phyloP scores from a whole-genome alignment of 1,140 invertebrate genomes.

The Tetranychus urticae region DNA sequence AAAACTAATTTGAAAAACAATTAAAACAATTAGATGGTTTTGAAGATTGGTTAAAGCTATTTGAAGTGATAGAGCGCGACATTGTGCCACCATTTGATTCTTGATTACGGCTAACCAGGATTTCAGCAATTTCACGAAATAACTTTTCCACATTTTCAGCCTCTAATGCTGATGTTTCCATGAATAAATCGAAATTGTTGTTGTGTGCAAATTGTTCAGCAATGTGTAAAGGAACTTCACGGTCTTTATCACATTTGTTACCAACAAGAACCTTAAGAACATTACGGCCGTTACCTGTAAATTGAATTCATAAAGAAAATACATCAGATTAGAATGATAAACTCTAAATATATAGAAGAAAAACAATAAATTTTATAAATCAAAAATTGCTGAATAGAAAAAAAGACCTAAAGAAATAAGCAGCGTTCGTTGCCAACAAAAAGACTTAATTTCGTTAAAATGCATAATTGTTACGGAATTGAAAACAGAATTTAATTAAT shows the following conservation, averaged over 20 bases:
- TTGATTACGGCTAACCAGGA: slow-evolving; percentile 1
- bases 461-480: too few relatives aligned
- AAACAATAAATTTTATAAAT: too few relatives aligned
- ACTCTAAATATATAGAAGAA: too few relatives aligned
- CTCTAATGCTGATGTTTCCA: slow-evolving; percentile 95
- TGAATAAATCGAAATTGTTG: slow-evolving; percentile 80
- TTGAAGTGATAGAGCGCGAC: not conserved
- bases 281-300: not conserved
- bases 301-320: too few relatives aligned
- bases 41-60: not conserved
- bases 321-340: not conserved
- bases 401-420: too few relatives aligned
- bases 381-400: too few relatives aligned
- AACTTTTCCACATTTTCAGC: slow-evolving; percentile 89
- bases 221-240: slow-evolving; percentile 75
- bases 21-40: not conserved
- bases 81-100: not conserved
- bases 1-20: not conserved
- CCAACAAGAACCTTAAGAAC: slow-evolving; percentile 22
- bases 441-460: too few relatives aligned
- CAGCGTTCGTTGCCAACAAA: too few relatives aligned
- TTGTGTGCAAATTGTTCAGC: slow-evolving; percentile 86
- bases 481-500: too few relatives aligned
- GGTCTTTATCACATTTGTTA: slow-evolving; percentile 83
- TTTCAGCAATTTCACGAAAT: slow-evolving; percentile 68